phyloP scores from a whole-genome alignment of 2,888 invertebrate species.

The Callyntrura guangdongensis region DNA sequence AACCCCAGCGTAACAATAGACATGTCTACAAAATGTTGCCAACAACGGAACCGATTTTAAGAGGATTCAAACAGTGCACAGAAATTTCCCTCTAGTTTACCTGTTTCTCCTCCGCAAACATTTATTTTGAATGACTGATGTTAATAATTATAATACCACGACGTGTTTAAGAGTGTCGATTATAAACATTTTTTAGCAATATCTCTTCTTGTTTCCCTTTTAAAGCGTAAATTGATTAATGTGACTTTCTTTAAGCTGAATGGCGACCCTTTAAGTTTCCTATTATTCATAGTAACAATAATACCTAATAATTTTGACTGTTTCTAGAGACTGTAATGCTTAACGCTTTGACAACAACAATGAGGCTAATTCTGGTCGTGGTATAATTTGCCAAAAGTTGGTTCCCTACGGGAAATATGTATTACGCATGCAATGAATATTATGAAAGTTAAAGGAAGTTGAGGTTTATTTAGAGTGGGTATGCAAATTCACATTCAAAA shows the following conservation, averaged over 20 bases:
- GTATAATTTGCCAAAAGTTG: constrained; percentile 19
- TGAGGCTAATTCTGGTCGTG: neutral
- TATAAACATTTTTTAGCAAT: no score
- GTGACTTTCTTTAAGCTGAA: neutral
- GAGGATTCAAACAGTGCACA: neutral
- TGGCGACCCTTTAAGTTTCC: neutral
- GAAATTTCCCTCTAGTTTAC: neutral
- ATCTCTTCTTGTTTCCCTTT: no score
- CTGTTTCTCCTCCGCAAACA: no score
- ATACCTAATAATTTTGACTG: neutral
- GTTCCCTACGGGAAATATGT: constrained; percentile 28
- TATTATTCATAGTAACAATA: neutral
- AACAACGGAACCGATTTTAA: constrained; percentile 18
- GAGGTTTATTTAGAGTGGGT: constrained; percentile 18
- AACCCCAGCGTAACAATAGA: neutral
- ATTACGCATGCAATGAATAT: neutral
- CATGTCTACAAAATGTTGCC: neutral
- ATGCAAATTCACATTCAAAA: constrained; percentile 57
- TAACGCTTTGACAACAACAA: constrained; percentile 47
- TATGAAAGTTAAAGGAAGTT: constrained; percentile 46
- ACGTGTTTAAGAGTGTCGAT: no score
- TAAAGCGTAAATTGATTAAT: constrained; percentile 2
- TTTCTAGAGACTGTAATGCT: neutral
- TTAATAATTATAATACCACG: no score
- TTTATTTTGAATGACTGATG: no score